phyloP scores from a whole-genome alignment of 2,888 invertebrate species.

The Lycia hirtaria region DNA sequence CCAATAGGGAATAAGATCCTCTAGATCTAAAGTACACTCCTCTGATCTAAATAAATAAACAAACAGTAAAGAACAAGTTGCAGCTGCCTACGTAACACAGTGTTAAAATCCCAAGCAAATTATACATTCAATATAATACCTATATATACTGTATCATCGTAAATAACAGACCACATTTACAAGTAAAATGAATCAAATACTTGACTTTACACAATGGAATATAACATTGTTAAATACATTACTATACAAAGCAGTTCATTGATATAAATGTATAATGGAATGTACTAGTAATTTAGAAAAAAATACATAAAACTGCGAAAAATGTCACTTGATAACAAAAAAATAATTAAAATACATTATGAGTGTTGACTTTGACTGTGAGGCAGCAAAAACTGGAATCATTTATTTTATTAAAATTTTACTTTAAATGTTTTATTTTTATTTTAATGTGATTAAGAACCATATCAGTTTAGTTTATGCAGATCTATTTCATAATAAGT shows the following conservation, averaged over 20 bases:
- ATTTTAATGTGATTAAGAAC: too few species aligned
- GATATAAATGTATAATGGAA: not conserved
- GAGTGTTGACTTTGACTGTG: not conserved
- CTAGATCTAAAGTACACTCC: too few species aligned
- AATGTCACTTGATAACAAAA: too few species aligned
- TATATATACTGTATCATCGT: conserved; percentile 6
- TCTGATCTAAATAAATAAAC: too few species aligned
- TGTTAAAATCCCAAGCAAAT: conserved; percentile 33
- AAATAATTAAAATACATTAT: too few species aligned
- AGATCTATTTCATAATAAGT: too few species aligned
- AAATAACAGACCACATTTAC: conserved; percentile 7
- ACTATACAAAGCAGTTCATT: not conserved
- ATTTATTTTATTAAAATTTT: too few species aligned
- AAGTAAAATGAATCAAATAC: conserved; percentile 17
- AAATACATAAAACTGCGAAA: too few species aligned
- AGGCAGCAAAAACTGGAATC: too few species aligned
- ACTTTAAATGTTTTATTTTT: not conserved
- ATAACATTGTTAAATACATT: not conserved
- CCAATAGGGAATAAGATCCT: too few species aligned
- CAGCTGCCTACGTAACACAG: conserved; percentile 30
- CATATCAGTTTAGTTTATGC: too few species aligned
- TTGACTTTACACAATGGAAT: conserved; percentile 25
- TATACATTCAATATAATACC: not conserved
- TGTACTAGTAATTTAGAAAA: too few species aligned
- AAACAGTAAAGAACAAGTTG: conserved; percentile 12